Percentiles rank a stretch among this genome's conserved stretches.
These are phyloP conservation scores for Platichthys flesus DNA, from an alignment of 2,113 vertebrate genomes.

Conservation along the genomic window DNA sequence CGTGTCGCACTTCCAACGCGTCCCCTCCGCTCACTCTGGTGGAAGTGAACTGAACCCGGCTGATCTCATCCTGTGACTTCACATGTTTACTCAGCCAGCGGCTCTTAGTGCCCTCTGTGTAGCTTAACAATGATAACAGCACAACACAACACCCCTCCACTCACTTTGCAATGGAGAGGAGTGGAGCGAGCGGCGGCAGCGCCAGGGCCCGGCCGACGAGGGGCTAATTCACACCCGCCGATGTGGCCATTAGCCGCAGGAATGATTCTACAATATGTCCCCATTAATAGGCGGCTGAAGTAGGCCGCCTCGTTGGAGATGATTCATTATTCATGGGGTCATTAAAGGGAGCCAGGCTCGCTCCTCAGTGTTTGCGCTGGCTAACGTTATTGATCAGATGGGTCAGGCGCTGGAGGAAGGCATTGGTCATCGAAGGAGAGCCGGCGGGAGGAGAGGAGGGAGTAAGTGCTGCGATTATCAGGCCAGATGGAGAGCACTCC, in stretches of 20 bases:
- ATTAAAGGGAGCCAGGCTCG: constrained; percentile 63
- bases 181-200: background rate
- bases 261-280: constrained; percentile 53
- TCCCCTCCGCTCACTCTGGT: constrained; percentile 22
- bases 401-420: constrained; percentile 36
- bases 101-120: constrained; percentile 10
- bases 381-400: constrained; percentile 69
- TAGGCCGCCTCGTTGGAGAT: constrained; percentile 51
- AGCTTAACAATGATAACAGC: constrained; percentile 41
- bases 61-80: constrained; percentile 68
- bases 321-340: constrained; percentile 77
- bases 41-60: constrained; percentile 24
- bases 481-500: constrained; percentile 61
- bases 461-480: constrained; percentile 45
- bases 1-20: constrained; percentile 35
- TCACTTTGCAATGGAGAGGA: constrained; percentile 38
- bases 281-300: constrained; percentile 63
- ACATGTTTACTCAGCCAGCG: constrained; percentile 53
- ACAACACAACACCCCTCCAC: constrained; percentile 22
- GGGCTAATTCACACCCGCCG: constrained; percentile 47
- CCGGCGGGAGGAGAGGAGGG: constrained; percentile 15
- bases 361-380: constrained; percentile 49
- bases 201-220: constrained; percentile 25
- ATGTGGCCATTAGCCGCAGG: constrained; percentile 50
- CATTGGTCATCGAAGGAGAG: constrained; percentile 52